Percentiles rank a stretch among this genome's conserved stretches.
Conservation (phyloP, 2,888 invertebrate genomes). For the Callosobruchus maculatus region DNA sequence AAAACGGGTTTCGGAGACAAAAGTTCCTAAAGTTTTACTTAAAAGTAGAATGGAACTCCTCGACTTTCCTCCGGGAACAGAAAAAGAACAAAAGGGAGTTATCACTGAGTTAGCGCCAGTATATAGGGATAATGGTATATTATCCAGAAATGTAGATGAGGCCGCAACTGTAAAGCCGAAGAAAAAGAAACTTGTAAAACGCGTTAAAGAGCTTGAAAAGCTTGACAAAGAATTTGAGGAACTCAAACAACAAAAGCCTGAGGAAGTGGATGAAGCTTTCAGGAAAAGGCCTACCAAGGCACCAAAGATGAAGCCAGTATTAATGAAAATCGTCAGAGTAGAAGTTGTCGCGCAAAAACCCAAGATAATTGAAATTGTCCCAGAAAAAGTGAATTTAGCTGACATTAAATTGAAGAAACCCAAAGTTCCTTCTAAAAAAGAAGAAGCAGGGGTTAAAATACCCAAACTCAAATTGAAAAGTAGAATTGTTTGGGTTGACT, state of each 20-base stretch:
- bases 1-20: constrained; percentile 36
- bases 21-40: constrained; percentile 63
- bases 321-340: constrained; percentile 33
- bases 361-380: constrained; percentile 54
- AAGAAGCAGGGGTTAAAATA: constrained; percentile 44
- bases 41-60: constrained; percentile 65
- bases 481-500: constrained; percentile 57
- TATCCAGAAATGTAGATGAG: constrained; percentile 52
- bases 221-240: constrained; percentile 39
- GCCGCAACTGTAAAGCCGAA: constrained; percentile 42
- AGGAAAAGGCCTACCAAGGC: constrained; percentile 43
- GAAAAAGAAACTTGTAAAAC: constrained; percentile 42
- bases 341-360: constrained; percentile 53
- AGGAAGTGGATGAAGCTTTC: constrained; percentile 29
- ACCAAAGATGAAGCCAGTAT: constrained; percentile 35
- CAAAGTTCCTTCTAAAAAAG: constrained; percentile 32
- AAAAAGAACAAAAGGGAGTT: constrained; percentile 35
- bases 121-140: constrained; percentile 43
- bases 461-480: constrained; percentile 70
- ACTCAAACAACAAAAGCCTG: constrained; percentile 25
- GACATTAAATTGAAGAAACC: constrained; percentile 59
- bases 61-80: constrained; percentile 44
- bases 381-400: constrained; percentile 57
- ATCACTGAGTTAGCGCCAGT: constrained; percentile 41
- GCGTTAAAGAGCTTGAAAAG: constrained; percentile 33